phyloP scores from a whole-genome alignment of 1,140 invertebrate genomes.

The Drosophila mojavensis region DNA sequence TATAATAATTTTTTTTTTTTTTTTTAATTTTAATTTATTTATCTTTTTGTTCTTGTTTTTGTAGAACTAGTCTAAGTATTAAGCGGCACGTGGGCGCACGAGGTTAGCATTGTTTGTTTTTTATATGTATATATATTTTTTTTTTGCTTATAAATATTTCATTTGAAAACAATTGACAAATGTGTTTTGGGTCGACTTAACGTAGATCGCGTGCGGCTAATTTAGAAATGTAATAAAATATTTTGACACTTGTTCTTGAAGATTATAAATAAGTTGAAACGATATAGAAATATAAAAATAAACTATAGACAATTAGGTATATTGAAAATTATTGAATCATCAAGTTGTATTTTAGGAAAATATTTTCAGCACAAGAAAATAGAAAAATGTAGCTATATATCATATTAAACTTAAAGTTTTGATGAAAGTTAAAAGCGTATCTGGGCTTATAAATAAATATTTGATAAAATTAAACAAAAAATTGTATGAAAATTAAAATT shows the following conservation, averaged over 20 bases:
- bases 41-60: conserved; percentile 8
- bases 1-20: conserved; percentile 25
- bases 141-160: conserved; percentile 54
- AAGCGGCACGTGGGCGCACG: conserved; percentile 65
- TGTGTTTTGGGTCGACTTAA: background rate
- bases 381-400: no score
- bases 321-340: background rate
- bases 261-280: background rate
- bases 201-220: background rate
- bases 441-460: no score
- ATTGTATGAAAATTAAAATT: no score
- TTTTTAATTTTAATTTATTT: conserved; percentile 56
- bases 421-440: no score
- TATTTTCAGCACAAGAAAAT: no score
- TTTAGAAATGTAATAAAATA: background rate
- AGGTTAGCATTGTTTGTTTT: conserved; percentile 47
- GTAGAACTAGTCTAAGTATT: conserved; percentile 40
- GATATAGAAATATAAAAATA: background rate
- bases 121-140: background rate
- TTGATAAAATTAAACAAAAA: no score
- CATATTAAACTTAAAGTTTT: no score
- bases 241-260: background rate
- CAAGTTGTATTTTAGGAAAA: no score
- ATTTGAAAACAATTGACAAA: conserved; percentile 41
- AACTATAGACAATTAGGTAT: background rate